phyloP scores from a whole-genome alignment of 2,113 vertebrate genomes.

The Xenotilapia longispinis region DNA sequence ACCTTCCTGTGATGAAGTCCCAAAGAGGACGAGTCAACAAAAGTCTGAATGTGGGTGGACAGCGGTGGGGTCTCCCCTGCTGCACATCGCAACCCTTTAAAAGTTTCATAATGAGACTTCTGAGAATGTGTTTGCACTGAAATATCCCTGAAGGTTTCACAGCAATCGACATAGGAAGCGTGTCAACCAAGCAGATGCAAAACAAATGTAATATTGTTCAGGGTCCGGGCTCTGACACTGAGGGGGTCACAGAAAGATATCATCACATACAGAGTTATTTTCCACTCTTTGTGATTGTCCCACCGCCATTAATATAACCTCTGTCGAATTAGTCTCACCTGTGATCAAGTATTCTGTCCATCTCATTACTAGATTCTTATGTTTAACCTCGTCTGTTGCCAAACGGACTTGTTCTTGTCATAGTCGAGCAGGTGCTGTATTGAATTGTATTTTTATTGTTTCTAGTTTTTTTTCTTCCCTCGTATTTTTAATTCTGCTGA shows the following conservation, averaged over 20 bases:
- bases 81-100: not conserved
- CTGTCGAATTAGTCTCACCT: not conserved
- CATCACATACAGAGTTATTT: not conserved
- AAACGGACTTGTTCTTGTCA: rapidly evolving
- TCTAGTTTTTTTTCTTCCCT: not conserved
- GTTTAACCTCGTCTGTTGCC: not conserved
- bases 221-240: not conserved
- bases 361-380: not conserved
- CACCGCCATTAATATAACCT: not conserved
- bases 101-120: not conserved
- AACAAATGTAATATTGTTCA: not conserved
- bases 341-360: not conserved
- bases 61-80: not conserved
- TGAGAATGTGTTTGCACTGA: not conserved
- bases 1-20: not conserved
- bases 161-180: not conserved
- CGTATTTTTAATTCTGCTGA: rapidly evolving
- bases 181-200: not conserved
- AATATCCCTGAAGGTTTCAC: not conserved
- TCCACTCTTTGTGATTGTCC: not conserved
- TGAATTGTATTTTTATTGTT: not conserved
- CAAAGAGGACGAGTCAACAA: not conserved
- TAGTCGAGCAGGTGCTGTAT: not conserved
- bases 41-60: conserved; percentile 38
- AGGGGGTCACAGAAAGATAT: not conserved